Evolutionary conservation across 2,797 vertebrate genomes (phyloP), one percentile per base, ranked within the genome.

Genomic region (Esox lucius): DNA sequence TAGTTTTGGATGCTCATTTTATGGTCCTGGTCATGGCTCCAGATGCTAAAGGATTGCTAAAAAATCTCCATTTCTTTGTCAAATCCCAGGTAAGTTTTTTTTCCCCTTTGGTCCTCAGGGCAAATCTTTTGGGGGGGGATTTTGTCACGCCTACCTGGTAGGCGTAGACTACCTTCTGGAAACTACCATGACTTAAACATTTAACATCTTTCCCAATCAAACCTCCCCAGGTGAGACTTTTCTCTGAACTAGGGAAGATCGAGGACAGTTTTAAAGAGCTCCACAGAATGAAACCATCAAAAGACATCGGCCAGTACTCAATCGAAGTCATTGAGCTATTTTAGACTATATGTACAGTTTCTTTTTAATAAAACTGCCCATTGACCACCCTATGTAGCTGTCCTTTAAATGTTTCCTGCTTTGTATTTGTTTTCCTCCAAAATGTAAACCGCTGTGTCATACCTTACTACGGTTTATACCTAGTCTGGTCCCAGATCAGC

Each of bases 1-100:
- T 99, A 31, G 70, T 99, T 66, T 90, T 99, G 62, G 97, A 99
- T 77, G 96, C 96, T 71, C 96, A 99, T 72, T 99, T 99, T 88
- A 96, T 96, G 0, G 93, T 97, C 49, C 87, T 99, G 71, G 95
- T 97, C 72, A 95, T 99, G 95, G 90, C 95, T 72, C 95, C 96
- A 77, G 96, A 98, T 87, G 95, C 95, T 56, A 97, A 93, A 85
- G 87, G 80, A 1, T 85, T 99, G 69, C 90, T 99, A 80, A 84
- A 91, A 46, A 93, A 86, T 76, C 92, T 99, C 71, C 94, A 98
- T 82, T 94, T 82, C 70, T 96, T 96, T 88, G 96, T 98, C 24
- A 94, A 89, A 83, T 95, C 92, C 62, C 97, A 99, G 93, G 98
- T 99, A 90, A 86, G 84, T 77, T 0, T 17, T 48, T 33, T 35